Conservation (phyloP, 2,113 vertebrate genomes). For the Triplophysa dalaica region DNA sequence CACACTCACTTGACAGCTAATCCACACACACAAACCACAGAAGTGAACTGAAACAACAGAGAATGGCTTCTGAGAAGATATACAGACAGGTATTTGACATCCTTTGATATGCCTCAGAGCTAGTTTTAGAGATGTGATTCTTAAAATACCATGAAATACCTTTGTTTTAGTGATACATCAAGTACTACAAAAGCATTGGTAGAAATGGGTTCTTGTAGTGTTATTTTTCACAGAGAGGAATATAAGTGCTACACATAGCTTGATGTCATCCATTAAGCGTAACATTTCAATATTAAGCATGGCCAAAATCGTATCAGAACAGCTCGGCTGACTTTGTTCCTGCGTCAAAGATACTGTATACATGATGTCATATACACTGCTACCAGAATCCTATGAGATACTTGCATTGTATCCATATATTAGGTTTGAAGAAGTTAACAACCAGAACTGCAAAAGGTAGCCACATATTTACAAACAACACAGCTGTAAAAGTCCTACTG, state of each 20-base stretch:
- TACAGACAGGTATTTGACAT: background rate
- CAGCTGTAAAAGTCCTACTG: background rate
- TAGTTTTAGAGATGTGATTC: background rate
- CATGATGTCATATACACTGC: background rate
- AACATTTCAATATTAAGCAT: conserved; percentile 6
- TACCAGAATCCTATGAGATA: background rate
- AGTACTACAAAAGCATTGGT: conserved; percentile 3
- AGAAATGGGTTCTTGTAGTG: conserved; percentile 23
- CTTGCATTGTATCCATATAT: background rate
- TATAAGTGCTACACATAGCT: background rate
- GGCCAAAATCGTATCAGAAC: background rate
- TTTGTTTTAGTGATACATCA: conserved; percentile 14
- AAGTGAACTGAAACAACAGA: conserved; percentile 24
- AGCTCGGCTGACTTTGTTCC: background rate
- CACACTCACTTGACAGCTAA: conserved; percentile 2
- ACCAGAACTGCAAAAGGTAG: background rate
- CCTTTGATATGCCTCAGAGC: background rate
- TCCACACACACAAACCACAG: conserved; percentile 40
- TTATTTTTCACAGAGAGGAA: background rate
- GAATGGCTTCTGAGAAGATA: conserved; percentile 39
- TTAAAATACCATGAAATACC: conserved; percentile 26
- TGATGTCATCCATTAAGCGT: background rate
- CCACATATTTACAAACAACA: background rate
- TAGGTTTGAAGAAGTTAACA: background rate
- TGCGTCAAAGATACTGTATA: background rate